Evolutionary conservation across 2,797 vertebrate genomes (phyloP), one percentile per base, ranked within the genome.

Genomic region (Sylvilagus floridanus): DNA sequence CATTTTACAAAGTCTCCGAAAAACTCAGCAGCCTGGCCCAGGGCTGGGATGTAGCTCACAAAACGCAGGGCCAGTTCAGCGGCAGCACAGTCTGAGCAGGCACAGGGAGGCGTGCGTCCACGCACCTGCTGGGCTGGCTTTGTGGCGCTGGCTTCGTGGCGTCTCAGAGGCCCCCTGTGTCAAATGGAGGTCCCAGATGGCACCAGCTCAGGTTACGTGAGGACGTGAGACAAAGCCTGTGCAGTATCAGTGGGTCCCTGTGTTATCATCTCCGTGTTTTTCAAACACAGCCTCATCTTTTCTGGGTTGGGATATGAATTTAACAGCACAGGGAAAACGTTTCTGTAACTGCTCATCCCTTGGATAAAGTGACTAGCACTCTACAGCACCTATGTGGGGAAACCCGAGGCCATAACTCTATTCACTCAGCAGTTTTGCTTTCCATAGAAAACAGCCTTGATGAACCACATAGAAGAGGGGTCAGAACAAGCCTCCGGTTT

Each of bases 11-110:
- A 71, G n/a, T 5, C 65, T 68, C 16, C 0, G 35, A 65, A 32
- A 68, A 83, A 8, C 57, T 85, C 32, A 21, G 10, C 42, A 30
- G 57, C 21, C 5, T 0, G 21, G 12, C 8, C 11, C 71, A 42
- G 30, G 11, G 32, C 32, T 63, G 54, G 16, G 24, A 57, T 14
- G 84, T 0, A 65, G 7, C 24, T 73, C 4, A 1, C 17, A 10
- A 65, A 52, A 78, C 30, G 6, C 26, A 57, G 35, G 3, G 7
- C 42, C 22, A 88, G 21, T 26, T 24, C 24, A 50, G 30, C 9
- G 0, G 11, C 24, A 76, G 4, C 32, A 7, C 10, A 13, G 11
- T 8, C 19, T 19, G 0, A 10, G 2, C 1, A 1, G 9, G 8
- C 26, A 26, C 9, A 5, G 1, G 0, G 19, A 76, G 30, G 19